Evolutionary conservation across 1,140 invertebrate species (phyloP), one percentile per base, ranked within the genome.

Genomic region (Drosophila quadrilineata): DNA sequence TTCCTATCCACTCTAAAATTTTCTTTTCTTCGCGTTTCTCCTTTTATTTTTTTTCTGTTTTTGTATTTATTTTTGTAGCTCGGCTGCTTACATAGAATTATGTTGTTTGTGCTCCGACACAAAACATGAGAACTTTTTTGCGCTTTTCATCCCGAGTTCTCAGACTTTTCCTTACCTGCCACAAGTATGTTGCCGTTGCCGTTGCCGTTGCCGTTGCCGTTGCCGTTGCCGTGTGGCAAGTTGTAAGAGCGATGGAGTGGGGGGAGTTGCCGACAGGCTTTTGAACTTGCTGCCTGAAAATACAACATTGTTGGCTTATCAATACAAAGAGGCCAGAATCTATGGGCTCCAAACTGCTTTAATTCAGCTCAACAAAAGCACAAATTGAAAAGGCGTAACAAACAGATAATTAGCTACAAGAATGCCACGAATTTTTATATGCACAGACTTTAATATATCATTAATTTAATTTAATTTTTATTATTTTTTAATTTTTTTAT

Each of bases 71-170:
- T n/a, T n/a, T n/a, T n/a, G n/a, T 45, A 41, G 36, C 50, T 64
- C 54, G 66, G 57, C 71, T 75, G 75, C 62, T 69, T 68, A 64
- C 67, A 71, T 75, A 68, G 68, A 72, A 82, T 76, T 70, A 84
- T 82, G 54, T 75, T 75, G 60, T 80, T 17, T 50, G n/a, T n/a
- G n/a, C n/a, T n/a, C n/a, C n/a, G n/a, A 59, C 50, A 69, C 58
- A 71, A n/a, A 71, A 82, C 17, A 62, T 49, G 56, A 71, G 43
- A 57, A n/a, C n/a, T n/a, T n/a, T n/a, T 67, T 62, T 71, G 60
- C 65, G 49, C 71, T 75, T 59, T 50, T 71, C 41, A 50, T 52
- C 38, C 26, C 46, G 17, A 26, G 21, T 56, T 26, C 40, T 58
- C 33, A 6, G 33, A n/a, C n/a, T n/a, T n/a, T n/a, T n/a, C n/a